Conservation (phyloP, 2,113 vertebrate species). For the Brachypodius melanocephalos region DNA sequence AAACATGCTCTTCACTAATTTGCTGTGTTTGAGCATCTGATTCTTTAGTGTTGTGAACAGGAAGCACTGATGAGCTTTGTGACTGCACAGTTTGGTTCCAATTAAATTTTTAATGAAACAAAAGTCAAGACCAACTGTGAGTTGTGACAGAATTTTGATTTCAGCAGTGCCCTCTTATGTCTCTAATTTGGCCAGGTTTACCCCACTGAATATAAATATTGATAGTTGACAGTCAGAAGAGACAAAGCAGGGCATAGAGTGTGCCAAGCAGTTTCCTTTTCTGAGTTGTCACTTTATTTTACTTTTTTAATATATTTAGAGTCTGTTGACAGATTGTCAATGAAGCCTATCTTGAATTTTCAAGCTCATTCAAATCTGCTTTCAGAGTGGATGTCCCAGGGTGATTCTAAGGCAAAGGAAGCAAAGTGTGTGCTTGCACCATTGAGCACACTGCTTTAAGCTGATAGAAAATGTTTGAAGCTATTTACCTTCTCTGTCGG, state of each 20-base stretch:
- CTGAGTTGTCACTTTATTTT: not conserved
- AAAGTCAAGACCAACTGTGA: conserved; percentile 46
- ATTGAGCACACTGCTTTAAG: conserved; percentile 15
- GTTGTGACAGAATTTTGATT: conserved; percentile 23
- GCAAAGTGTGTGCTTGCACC: not conserved
- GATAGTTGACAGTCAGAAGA: not conserved
- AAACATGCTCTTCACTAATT: conserved; percentile 70
- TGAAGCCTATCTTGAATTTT: conserved; percentile 19
- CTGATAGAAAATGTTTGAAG: conserved; percentile 36
- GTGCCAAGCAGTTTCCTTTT: not conserved
- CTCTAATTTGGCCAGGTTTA: conserved; percentile 25
- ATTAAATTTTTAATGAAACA: conserved; percentile 71
- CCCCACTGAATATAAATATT: not conserved
- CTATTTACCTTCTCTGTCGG: conserved; percentile 46
- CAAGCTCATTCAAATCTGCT: conserved; percentile 29
- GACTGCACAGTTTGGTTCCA: conserved; percentile 62
- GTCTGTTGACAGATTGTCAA: conserved; percentile 19
- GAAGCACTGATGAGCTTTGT: conserved; percentile 60
- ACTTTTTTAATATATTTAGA: not conserved
- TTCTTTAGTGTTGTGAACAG: conserved; percentile 48
- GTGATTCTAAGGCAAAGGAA: conserved; percentile 16
- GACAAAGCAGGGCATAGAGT: not conserved
- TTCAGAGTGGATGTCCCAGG: conserved; percentile 15
- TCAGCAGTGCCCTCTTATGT: not conserved
- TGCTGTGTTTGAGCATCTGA: conserved; percentile 58